Conservation (phyloP, 2,797 vertebrate genomes). For the Alauda arvensis region DNA sequence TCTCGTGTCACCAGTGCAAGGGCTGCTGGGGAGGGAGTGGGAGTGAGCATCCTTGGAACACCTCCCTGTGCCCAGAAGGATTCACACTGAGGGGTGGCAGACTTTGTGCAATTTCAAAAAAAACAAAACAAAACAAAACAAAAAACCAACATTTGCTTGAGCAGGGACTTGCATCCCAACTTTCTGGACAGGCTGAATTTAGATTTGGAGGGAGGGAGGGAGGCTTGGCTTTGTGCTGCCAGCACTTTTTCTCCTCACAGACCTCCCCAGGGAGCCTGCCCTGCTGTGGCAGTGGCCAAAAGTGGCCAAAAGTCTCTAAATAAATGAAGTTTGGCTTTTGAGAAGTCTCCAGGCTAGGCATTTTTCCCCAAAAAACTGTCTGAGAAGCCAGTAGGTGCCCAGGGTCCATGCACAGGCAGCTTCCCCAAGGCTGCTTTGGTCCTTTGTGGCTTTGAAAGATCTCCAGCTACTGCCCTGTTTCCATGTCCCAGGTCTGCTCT, state of each 20-base stretch:
- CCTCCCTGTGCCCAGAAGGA: neutral
- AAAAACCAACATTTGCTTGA: neutral
- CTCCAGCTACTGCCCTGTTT: neutral
- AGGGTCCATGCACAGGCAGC: neutral
- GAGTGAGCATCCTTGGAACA: neutral
- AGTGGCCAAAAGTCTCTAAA: neutral
- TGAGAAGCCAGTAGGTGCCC: neutral
- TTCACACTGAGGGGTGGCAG: neutral
- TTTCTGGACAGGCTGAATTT: neutral
- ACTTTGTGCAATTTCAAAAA: neutral
- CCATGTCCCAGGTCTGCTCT: neutral
- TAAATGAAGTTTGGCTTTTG: neutral
- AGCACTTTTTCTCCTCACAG: neutral
- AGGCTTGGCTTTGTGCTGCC: neutral
- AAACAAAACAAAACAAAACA: too few relatives aligned
- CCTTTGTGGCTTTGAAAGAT: neutral
- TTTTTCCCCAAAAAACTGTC: fast-evolving
- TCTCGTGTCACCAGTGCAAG: conserved; percentile 1
- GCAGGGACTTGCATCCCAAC: neutral
- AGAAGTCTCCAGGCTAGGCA: neutral
- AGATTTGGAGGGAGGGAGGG: neutral
- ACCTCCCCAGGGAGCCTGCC: neutral
- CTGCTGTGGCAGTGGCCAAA: neutral
- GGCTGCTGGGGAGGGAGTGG: neutral
- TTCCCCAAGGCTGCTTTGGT: neutral